Conservation (phyloP, 2,888 invertebrate genomes). For the Apamea crenata region DNA sequence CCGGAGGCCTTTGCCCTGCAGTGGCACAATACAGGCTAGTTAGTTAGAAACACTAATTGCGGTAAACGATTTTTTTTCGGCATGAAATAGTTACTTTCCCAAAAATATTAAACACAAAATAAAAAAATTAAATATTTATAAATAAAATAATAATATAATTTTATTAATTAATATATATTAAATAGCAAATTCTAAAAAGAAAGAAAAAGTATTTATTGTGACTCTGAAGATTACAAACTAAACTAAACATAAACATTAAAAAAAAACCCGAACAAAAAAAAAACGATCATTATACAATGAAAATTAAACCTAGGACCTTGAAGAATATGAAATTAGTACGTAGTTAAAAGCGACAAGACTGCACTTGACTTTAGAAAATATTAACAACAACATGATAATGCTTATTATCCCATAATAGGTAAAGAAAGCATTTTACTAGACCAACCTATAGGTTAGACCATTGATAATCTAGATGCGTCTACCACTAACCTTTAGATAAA, state of each 20-base stretch:
- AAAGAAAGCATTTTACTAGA: constrained; percentile 37
- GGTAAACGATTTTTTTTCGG: not conserved
- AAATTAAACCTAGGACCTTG: not conserved
- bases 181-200: no score
- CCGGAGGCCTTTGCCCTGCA: no score
- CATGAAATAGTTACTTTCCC: not conserved
- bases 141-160: no score
- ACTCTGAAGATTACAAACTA: no score
- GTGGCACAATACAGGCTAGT: no score
- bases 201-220: no score
- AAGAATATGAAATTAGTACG: not conserved
- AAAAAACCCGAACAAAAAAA: no score
- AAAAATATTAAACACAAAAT: no score
- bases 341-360: not conserved
- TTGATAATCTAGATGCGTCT: constrained; percentile 19
- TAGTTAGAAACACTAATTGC: not conserved
- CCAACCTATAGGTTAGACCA: constrained; percentile 5
- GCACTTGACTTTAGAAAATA: constrained; percentile 28
- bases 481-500: constrained; percentile 20
- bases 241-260: no score
- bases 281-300: not conserved
- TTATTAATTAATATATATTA: no score
- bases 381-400: not conserved
- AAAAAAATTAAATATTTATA: no score
- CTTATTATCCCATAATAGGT: not conserved